Percentiles rank a stretch among this genome's conserved stretches.
phyloP scores from a whole-genome alignment of 1,140 invertebrate species.

The Nasonia vitripennis region DNA sequence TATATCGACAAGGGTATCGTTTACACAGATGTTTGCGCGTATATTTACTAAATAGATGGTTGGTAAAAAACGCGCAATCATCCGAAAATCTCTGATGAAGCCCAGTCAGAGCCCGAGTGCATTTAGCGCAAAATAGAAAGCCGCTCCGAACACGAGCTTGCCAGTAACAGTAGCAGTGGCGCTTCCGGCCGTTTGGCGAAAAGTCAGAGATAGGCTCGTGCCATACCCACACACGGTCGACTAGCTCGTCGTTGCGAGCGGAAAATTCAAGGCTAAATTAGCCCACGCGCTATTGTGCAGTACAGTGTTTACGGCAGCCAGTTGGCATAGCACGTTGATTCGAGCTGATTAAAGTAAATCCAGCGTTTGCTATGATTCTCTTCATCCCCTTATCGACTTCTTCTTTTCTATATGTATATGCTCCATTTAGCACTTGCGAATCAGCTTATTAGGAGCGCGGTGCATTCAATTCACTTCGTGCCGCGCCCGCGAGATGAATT shows the following conservation, averaged over 20 bases:
- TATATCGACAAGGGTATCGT: no score
- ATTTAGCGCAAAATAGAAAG: neutral
- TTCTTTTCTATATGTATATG: neutral
- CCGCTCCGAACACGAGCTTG: neutral
- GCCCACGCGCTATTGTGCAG: no score
- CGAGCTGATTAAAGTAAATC: neutral
- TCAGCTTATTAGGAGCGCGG: neutral
- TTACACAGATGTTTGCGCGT: no score
- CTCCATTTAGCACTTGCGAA: neutral
- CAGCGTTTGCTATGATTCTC: neutral
- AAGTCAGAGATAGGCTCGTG: conserved; percentile 9
- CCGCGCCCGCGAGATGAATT: neutral
- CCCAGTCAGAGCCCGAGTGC: no score
- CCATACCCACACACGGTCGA: neutral
- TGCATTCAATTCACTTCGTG: neutral
- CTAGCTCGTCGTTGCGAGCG: neutral
- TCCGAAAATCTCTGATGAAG: no score
- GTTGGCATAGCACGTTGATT: neutral
- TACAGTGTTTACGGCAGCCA: no score
- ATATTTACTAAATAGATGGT: no score
- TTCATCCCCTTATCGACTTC: no score
- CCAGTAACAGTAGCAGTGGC: neutral
- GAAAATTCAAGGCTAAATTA: no score
- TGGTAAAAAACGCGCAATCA: no score
- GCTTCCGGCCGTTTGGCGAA: neutral